Base-by-base conservation (phyloP, 1,140 invertebrate species). In the Magallana ariakensis region DNA sequence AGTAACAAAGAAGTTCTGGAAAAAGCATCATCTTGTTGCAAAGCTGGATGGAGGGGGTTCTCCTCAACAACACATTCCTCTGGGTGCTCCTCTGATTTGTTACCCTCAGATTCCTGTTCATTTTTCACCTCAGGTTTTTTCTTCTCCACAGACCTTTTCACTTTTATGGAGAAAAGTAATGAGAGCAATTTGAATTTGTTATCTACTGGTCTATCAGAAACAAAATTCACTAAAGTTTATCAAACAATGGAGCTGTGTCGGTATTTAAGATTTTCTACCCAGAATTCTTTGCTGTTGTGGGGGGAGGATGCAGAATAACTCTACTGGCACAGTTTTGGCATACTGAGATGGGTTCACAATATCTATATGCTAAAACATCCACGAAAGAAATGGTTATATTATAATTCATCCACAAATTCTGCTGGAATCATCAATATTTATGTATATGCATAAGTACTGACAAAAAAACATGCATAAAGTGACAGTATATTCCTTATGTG, bases 1-100 rank as follows among this genome's bases (percentile, higher is more conserved):
- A 99, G 94, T 57, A 99, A 94, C 66, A 99, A 94, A 86, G 97
- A 96, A 16, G 96, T 97, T 91, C 97, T 96, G 16, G 97, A 96
- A 83, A 92, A 90, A 16, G 22, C 87, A 26, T 93, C 92, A 83
- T 83, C 66, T 75, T 26, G 10, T 10, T 75, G 66, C 10, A 57
- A 11, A 16, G 55, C 9, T 15, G 80, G 80, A 19, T 55, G 54
- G 10, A 11, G 54, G 1, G 53, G 6, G 9, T 55, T 9, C 19
- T 55, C 26, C 19, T 56, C 81, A 83, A 54, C 75, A 9, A 26
- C 9, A 80, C 19, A 15, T 33, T 80, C 75, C 16, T 33, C 6
- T 33, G 26, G 26, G 22, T 22, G 9, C 55, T n/a, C 19, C 0
- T 55, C 53, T 57, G 54, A 11, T 56, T 57, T 83, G n/a, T 56